Base-by-base conservation (phyloP, 2,113 vertebrate genomes). In the Stigmatopora nigra region DNA sequence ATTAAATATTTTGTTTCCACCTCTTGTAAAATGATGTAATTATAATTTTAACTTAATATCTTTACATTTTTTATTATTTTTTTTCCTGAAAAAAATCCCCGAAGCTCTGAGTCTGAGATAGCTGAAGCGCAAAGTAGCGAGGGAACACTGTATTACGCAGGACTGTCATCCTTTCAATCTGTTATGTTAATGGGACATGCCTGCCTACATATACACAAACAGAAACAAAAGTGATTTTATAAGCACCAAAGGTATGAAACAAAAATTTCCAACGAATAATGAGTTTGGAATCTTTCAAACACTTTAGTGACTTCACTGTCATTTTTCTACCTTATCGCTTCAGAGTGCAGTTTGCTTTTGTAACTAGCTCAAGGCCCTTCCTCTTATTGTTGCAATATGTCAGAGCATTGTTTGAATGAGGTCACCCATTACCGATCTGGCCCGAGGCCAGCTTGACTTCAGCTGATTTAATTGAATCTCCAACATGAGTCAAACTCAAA, bases 311-410 rank as follows among this genome's bases (percentile, higher is more conserved):
- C 76, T 85, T 82, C 68, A 69, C 72, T 72, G 72, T 78, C 65
- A 85, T 85, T 76, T 86, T 76, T 80, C 77, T 78, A 84, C 77
- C 85, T 85, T 87, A 86, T 88, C 77, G 65, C 74, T 46, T 75
- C 67, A 67, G 79, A 83, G 76, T 71, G 64, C 72, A 80, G 79
- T 89, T 89, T 88, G 83, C 86, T 89, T 85, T 87, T 86, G 79
- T 76, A 70, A 75, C 76, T 66, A 83, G 80, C 84, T 85, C 78
- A 82, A 80, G 82, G 86, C 80, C 86, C 78, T 89, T 89, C 86
- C 86, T 89, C 85, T 87, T 89, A 88, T 89, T 89, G 88, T 89
- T 88, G 88, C 86, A 89, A 86, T 88, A 87, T 89, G 85, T 89
- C 86, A 86, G 80, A 80, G 82, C 84, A 87, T 88, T 89, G 88